These are phyloP conservation scores for Erythrocercus mccallii DNA, from an alignment of 2,113 vertebrate species.

Conservation along the genomic window DNA sequence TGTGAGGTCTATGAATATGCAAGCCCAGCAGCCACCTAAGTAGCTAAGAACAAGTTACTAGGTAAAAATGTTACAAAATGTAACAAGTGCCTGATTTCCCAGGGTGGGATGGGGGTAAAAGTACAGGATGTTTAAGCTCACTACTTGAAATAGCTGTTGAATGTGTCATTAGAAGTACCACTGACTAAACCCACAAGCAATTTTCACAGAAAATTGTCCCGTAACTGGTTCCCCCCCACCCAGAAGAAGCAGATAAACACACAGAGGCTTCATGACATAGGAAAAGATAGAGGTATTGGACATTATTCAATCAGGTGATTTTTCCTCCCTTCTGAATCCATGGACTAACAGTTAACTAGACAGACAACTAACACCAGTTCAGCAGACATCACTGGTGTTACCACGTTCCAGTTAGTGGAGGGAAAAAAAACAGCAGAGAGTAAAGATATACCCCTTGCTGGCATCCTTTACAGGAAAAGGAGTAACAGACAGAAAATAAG, in stretches of 20 bases:
- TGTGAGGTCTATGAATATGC: rapidly evolving
- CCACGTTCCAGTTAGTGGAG: neutral
- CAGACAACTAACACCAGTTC: neutral
- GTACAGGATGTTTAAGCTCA: neutral
- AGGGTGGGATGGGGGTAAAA: neutral
- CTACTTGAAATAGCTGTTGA: neutral
- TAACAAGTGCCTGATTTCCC: neutral
- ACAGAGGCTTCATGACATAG: neutral
- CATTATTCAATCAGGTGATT: neutral
- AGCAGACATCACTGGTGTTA: neutral
- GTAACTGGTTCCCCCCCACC: neutral
- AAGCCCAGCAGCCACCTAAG: neutral
- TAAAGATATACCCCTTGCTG: neutral
- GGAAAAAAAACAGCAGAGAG: neutral
- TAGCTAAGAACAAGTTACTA: neutral
- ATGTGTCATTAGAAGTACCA: neutral
- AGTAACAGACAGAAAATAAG: neutral
- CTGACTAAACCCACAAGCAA: neutral
- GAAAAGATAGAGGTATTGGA: neutral
- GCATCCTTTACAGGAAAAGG: neutral
- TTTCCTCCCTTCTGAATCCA: neutral
- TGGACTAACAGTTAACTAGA: neutral
- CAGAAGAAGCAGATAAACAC: neutral
- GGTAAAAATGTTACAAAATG: neutral
- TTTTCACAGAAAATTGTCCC: neutral